Percentiles rank a stretch among this genome's conserved stretches.
Conservation (phyloP, 2,797 vertebrate genomes). For the Enteromius paludinosus region DNA sequence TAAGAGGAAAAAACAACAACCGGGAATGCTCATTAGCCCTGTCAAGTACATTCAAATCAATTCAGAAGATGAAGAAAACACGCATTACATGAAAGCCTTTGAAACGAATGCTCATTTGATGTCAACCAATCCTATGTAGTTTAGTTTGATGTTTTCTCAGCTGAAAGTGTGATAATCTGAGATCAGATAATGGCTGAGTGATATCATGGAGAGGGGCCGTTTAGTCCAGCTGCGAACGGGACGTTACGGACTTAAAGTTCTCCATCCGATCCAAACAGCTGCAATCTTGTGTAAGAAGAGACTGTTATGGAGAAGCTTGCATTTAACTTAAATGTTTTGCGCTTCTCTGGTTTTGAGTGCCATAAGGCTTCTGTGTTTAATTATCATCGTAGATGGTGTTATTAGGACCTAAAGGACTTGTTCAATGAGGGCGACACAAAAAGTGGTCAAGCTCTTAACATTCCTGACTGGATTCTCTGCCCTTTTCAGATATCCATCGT, state of each 20-base stretch:
- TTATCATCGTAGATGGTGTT: constrained; percentile 45
- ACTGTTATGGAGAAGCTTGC: constrained; percentile 53
- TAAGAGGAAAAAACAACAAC: background rate
- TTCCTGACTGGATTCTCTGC: constrained; percentile 57
- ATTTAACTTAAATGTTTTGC: constrained; percentile 52
- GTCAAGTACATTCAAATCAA: constrained; percentile 25
- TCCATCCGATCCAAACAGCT: constrained; percentile 57
- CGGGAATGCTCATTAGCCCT: background rate
- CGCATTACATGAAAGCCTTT: background rate
- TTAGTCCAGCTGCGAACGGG: constrained; percentile 72
- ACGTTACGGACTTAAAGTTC: constrained; percentile 64
- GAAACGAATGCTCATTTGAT: constrained; percentile 20
- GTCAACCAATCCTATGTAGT: background rate
- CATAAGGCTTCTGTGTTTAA: constrained; percentile 21
- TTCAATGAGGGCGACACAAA: constrained; percentile 47
- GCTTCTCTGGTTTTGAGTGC: constrained; percentile 24
- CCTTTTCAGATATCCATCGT: constrained; percentile 46
- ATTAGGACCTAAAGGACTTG: constrained; percentile 32
- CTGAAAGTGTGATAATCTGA: constrained; percentile 30
- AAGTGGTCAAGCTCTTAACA: constrained; percentile 53
- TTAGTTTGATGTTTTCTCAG: constrained; percentile 32
- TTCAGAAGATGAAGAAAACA: constrained; percentile 3
- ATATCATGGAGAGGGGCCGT: constrained; percentile 56
- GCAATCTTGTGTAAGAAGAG: constrained; percentile 47
- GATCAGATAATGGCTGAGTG: constrained; percentile 55